Base-by-base conservation (phyloP, 2,113 vertebrate genomes). In the Merops nubicus region DNA sequence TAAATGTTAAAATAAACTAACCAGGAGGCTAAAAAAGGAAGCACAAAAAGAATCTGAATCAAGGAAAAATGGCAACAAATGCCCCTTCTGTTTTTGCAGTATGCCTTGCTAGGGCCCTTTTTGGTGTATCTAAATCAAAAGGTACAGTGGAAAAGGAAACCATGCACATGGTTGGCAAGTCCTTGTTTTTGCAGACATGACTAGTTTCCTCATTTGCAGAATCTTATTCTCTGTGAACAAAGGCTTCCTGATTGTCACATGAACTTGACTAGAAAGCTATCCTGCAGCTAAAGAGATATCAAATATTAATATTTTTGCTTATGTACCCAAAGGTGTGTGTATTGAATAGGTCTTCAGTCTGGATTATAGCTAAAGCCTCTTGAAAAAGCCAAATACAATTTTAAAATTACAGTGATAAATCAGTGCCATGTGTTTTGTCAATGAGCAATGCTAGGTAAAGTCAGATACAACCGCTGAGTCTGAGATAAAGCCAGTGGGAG, bases 241-340 rank as follows among this genome's bases (percentile, higher is more conserved):
- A 96, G 62, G 65, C 81, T 89, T 93, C n/a, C 50, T 1, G 2
- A n/a, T 69, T 95, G 89, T 87, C 65, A 21, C 36, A 45, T 36
- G 70, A 85, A 76, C 40, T 88, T 94, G 57, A 57, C 85, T 94
- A 69, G 70, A 75, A 93, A 89, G 65, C 48, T 82, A 6, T 94
- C 36, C 62, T 68, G 40, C 78, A 89, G 62, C 77, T 83, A 68
- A 72, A 76, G 53, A 69, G 87, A 36, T 88, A 95, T 89, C n/a
- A 89, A 91, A 81, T 89, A 89, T 91, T 93, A 92, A 91, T 94
- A 85, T 85, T 85, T 69, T 43, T 88, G 59, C n/a, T 93, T 0
- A 0, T 69, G 33, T 67, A 81, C 29, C 36, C 40, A 89, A 60
- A 91, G 56, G 4, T 92, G 31, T 19, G 5, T 48, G n/a, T 59